Evolutionary conservation across 2,888 invertebrate species (phyloP).

Genomic region (Gisinianus flammeolus): DNA sequence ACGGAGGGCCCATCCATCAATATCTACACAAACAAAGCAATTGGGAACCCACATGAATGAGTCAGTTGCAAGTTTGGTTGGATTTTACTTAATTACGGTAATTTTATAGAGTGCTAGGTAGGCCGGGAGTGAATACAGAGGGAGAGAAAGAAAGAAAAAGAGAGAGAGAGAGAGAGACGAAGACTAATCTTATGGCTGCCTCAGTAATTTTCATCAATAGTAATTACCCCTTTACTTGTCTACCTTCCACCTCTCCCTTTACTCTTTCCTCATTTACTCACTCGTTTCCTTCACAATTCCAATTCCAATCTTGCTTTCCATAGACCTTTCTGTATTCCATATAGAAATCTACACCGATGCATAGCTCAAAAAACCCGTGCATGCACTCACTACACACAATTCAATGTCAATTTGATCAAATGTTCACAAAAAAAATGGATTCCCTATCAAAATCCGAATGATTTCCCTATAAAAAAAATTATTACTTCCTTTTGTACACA

Average conservation of each 20-base stretch:
- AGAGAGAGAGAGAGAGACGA: constrained; percentile 17
- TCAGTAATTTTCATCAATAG: constrained; percentile 43
- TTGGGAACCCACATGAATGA: constrained; percentile 29
- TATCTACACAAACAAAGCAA: constrained; percentile 22
- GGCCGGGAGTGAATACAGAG: not conserved
- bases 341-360: not conserved
- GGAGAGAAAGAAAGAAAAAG: not conserved
- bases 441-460: not conserved
- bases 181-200: constrained; percentile 31
- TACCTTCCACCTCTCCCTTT: not conserved
- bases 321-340: not conserved
- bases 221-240: constrained; percentile 33
- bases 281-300: not conserved
- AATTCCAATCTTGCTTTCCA: constrained; percentile 1
- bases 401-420: not conserved
- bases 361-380: not conserved
- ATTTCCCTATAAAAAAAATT: not conserved
- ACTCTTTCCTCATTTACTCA: too few species aligned
- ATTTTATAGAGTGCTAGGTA: constrained; percentile 55
- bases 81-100: constrained; percentile 54
- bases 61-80: constrained; percentile 36
- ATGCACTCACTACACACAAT: not conserved
- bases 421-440: not conserved
- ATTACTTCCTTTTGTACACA: constrained; percentile 6
- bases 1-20: constrained; percentile 29